Evolutionary conservation across 2,113 vertebrate species (phyloP).

Genomic region (Rousettus leschenaultii): DNA sequence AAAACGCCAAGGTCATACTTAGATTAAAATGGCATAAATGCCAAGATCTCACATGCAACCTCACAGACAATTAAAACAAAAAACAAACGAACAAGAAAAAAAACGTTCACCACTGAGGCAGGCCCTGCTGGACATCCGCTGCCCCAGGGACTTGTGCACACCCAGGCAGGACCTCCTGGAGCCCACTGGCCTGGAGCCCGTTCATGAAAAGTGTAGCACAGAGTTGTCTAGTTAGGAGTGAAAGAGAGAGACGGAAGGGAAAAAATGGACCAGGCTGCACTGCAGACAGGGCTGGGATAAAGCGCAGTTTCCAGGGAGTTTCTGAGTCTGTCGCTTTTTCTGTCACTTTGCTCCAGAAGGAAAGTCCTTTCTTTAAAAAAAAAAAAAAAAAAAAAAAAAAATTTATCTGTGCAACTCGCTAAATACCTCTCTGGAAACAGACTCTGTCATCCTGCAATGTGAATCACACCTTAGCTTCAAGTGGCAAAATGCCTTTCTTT

Average conservation of each 20-base stretch:
- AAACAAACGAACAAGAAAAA: background rate
- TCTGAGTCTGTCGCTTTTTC: background rate
- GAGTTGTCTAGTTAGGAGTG: conserved; percentile 28
- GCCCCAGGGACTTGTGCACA: conserved; percentile 52
- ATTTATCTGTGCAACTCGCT: background rate
- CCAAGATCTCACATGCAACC: conserved; percentile 21
- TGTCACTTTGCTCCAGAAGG: background rate
- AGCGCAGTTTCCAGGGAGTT: background rate
- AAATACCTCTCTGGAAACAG: conserved; percentile 23
- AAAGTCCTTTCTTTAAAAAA: background rate
- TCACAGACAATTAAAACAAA: conserved; percentile 50
- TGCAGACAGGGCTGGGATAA: background rate
- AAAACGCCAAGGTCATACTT: conserved; percentile 44
- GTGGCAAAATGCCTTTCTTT: conserved; percentile 22
- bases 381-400: background rate
- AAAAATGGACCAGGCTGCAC: background rate
- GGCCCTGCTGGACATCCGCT: conserved; percentile 44
- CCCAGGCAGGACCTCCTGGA: conserved; percentile 59
- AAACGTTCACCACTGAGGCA: background rate
- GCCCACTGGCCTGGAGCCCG: conserved; percentile 37
- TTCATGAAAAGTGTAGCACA: conserved; percentile 34
- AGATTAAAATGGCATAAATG: conserved; percentile 53
- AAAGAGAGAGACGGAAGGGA: conserved; percentile 49
- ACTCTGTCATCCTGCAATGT: background rate
- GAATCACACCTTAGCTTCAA: background rate